Evolutionary conservation across 1,140 invertebrate genomes (phyloP).

Genomic region (Hormaphis cornu): DNA sequence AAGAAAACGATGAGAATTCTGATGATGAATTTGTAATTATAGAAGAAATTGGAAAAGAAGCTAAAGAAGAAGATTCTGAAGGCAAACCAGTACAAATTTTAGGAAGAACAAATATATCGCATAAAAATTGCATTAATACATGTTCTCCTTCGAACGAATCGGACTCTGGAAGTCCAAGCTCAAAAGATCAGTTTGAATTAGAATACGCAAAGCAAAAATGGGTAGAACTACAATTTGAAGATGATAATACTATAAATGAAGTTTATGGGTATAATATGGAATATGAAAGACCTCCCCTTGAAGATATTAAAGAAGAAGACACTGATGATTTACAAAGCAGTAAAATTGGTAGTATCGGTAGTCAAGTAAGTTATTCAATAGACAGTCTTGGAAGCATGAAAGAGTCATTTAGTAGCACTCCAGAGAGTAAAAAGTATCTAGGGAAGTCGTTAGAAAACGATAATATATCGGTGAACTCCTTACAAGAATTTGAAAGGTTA

Average conservation of each 20-base stretch:
- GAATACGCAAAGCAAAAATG: constrained; percentile 62
- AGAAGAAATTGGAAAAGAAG: constrained; percentile 74
- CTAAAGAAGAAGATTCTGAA: constrained; percentile 65
- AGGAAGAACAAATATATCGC: constrained; percentile 42
- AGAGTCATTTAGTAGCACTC: constrained; percentile 67
- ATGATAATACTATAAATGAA: constrained; percentile 53
- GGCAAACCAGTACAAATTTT: constrained; percentile 65
- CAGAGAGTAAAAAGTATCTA: constrained; percentile 70
- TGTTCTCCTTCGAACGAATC: constrained; percentile 50
- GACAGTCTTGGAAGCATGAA: constrained; percentile 66
- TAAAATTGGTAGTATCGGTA: constrained; percentile 66
- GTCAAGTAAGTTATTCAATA: constrained; percentile 63
- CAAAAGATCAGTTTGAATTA: constrained; percentile 48
- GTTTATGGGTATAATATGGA: constrained; percentile 61
- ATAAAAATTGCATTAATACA: constrained; percentile 56
- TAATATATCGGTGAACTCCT: constrained; percentile 78
- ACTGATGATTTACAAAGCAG: constrained; percentile 73
- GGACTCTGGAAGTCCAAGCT: constrained; percentile 34
- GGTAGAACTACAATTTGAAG: constrained; percentile 77
- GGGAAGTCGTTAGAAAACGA: constrained; percentile 73
- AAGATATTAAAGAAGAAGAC: constrained; percentile 86
- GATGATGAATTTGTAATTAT: constrained; percentile 79
- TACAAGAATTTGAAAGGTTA: constrained; percentile 87
- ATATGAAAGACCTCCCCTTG: constrained; percentile 63
- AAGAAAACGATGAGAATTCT: constrained; percentile 56